Evolutionary conservation across 2,888 invertebrate genomes (phyloP).

Genomic region (Xylophagus ater): DNA sequence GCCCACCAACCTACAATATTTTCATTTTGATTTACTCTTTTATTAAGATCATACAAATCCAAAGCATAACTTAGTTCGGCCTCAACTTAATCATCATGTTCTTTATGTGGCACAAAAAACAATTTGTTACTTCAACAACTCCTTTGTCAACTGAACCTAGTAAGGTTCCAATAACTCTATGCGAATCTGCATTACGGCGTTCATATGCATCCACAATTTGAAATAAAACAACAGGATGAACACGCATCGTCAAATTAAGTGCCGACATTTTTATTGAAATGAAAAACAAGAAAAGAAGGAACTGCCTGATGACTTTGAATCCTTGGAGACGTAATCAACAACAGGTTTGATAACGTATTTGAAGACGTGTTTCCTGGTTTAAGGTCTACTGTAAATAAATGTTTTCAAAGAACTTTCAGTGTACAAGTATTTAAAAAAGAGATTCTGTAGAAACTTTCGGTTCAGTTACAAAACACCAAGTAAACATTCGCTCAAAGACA

Average conservation of each 20-base stretch:
- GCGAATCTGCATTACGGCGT: slow-evolving; percentile 87
- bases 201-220: slow-evolving; percentile 98
- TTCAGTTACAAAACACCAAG: no score
- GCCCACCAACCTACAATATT: slow-evolving; percentile 93
- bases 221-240: slow-evolving; percentile 96
- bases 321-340: no score
- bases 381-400: no score
- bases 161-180: slow-evolving; percentile 91
- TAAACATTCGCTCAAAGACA: no score
- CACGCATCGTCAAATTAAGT: slow-evolving; percentile 76
- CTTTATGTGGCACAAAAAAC: slow-evolving; percentile 93
- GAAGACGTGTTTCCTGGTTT: no score
- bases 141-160: slow-evolving; percentile 78
- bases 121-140: slow-evolving; percentile 86
- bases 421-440: no score
- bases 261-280: no score
- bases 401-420: no score
- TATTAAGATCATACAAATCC: slow-evolving; percentile 81
- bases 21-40: slow-evolving; percentile 78
- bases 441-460: no score
- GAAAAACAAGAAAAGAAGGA: no score
- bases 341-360: no score
- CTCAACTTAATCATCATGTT: slow-evolving; percentile 84
- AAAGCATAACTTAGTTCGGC: slow-evolving; percentile 88
- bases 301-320: no score